Evolutionary conservation across 2,888 invertebrate species (phyloP), one percentile per base, ranked within the genome.

Genomic region (Masnerella sp.): DNA sequence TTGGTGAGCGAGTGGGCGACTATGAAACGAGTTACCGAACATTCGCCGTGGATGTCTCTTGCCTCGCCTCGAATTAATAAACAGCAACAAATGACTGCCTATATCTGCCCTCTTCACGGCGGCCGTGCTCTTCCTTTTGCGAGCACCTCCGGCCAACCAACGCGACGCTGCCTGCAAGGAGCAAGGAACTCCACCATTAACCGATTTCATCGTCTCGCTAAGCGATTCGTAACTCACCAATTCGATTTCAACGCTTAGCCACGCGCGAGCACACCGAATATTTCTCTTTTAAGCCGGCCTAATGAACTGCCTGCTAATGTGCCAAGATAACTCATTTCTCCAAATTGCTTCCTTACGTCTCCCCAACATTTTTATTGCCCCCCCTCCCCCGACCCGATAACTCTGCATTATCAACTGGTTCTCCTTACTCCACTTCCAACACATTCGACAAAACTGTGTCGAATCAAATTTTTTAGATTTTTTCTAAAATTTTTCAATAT

Each of bases 51-150:
- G 81, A 81, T 82, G 82, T 82, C 81, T 84, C 81, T 82, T 81
- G 83, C 81, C 82, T 83, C 82, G 83, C 78, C 81, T 82, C 82
- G 84, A 85, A 85, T 85, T 85, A 84, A 85, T 85, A 84, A 85
- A 83, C 84, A 84, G 82, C 83, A 83, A 85, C 85, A 83, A 84
- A 85, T 83, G 82, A 83, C 82, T 82, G 79, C 80, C 80, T 81
- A 82, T 83, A 81, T 80, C 80, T 81, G 69, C 71, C 74, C 76
- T 77, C 70, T 73, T 75, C 75, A 61, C 77, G 56, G 72, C 65
- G 68, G 38, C 58, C 69, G 56, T 67, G 64, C 68, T 61, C 36
- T 62, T 75, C 59, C 42, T 71, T 71, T 71, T 67, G 62, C 32
- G 8, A 49, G 36, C 11, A 1, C 20, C 54, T 62, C 62, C 70